A percentile compares a stretch with the other conserved stretches of the same genome.
Evolutionary conservation across 1,140 invertebrate genomes (phyloP).

Genomic region (Zaprionus nigranus): DNA sequence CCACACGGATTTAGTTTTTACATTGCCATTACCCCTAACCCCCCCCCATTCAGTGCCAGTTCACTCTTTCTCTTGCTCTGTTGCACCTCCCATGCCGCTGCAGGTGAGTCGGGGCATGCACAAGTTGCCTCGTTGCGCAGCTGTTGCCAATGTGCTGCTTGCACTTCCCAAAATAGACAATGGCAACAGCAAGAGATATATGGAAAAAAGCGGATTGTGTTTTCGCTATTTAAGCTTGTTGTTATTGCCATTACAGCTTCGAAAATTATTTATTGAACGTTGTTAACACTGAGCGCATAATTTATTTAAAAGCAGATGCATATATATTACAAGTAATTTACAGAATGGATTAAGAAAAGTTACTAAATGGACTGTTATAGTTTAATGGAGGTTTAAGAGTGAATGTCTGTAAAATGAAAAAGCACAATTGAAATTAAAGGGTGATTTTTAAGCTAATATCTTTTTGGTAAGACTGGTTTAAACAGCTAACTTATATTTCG

Average conservation of each 20-base stretch:
- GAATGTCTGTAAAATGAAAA: not conserved
- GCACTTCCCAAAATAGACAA: conserved; percentile 43
- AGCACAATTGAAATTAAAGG: too few relatives aligned
- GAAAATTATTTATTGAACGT: conserved; percentile 38
- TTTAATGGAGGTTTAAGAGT: not conserved
- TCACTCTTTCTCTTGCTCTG: not conserved
- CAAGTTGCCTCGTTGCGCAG: conserved; percentile 31
- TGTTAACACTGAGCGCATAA: conserved; percentile 21
- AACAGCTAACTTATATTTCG: too few relatives aligned
- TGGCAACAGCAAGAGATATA: conserved; percentile 11
- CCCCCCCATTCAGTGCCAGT: not conserved
- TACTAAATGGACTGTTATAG: not conserved
- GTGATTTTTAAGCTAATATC: too few relatives aligned
- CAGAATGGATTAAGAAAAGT: not conserved
- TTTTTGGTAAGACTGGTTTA: too few relatives aligned
- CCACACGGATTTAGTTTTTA: conserved; percentile 39
- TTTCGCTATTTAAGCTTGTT: not conserved
- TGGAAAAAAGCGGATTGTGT: conserved; percentile 27
- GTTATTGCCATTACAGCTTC: not conserved
- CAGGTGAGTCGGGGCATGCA: conserved; percentile 26
- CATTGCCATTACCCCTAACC: not conserved
- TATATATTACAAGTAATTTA: not conserved
- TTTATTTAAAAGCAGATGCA: conserved; percentile 4
- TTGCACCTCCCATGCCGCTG: not conserved
- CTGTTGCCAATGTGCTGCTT: conserved; percentile 22